These are phyloP conservation scores for Chanos chanos DNA, from an alignment of 2,797 vertebrate species.

Conservation along the genomic window DNA sequence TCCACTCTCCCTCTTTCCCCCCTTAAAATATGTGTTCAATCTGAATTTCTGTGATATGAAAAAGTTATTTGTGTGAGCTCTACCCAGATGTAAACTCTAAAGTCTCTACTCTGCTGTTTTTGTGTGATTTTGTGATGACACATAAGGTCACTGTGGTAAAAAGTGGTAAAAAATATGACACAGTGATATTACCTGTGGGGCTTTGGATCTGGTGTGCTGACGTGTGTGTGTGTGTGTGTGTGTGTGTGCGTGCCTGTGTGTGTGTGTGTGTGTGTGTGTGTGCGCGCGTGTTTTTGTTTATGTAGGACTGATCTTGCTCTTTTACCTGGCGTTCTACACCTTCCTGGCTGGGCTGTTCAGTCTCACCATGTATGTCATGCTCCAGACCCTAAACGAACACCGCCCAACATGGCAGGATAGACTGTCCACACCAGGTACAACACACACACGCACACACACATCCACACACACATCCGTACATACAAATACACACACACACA, in stretches of 20 bases:
- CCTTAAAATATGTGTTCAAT: too few species aligned
- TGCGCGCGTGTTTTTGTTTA: slow-evolving; percentile 19
- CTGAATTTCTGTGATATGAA: too few species aligned
- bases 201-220: neutral
- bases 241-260: neutral
- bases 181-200: too few species aligned
- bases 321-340: slow-evolving; percentile 88
- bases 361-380: slow-evolving; percentile 88
- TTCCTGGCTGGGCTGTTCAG: slow-evolving; percentile 81
- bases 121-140: too few species aligned
- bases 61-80: too few species aligned
- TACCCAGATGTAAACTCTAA: too few species aligned
- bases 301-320: slow-evolving; percentile 84
- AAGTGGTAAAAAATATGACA: too few species aligned
- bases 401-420: slow-evolving; percentile 88
- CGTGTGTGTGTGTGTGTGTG: neutral
- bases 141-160: too few species aligned
- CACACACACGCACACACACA: slow-evolving; percentile 4
- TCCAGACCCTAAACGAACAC: slow-evolving; percentile 87
- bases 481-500: neutral
- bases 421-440: slow-evolving; percentile 80
- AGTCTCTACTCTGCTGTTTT: too few species aligned
- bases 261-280: neutral
- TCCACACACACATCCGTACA: neutral
- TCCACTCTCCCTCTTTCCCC: too few species aligned